Percentiles rank a stretch among this genome's conserved stretches.
Evolutionary conservation across 1,140 invertebrate species (phyloP).

Genomic region (Mactra quadrangularis): DNA sequence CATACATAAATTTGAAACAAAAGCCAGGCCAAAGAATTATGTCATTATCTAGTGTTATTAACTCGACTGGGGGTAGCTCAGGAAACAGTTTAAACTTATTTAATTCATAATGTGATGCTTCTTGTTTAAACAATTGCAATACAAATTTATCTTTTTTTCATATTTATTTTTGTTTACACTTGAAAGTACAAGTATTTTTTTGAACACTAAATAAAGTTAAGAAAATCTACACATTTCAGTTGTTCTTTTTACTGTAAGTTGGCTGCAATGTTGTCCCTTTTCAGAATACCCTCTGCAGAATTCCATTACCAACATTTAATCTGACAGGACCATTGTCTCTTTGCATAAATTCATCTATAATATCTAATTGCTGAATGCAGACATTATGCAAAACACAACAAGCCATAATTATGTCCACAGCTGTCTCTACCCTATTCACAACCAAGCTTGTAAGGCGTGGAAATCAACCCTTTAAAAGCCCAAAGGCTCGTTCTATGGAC

Average conservation of each 20-base stretch:
- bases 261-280: conserved; percentile 35
- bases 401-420: conserved; percentile 60
- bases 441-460: conserved; percentile 73
- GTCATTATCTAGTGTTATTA: conserved; percentile 16
- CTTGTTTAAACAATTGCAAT: conserved; percentile 27
- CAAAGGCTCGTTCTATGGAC: conserved; percentile 75
- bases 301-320: conserved; percentile 49
- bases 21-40: conserved; percentile 23
- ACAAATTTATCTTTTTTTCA: conserved; percentile 23
- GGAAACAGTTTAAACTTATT: conserved; percentile 23
- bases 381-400: conserved; percentile 81
- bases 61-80: conserved; percentile 27
- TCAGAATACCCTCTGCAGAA: conserved; percentile 27
- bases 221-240: conserved; percentile 37
- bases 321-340: conserved; percentile 25
- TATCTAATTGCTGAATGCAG: conserved; percentile 65
- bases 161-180: conserved; percentile 46
- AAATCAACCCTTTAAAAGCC: conserved; percentile 74
- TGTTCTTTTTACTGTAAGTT: conserved; percentile 39
- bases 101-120: conserved; percentile 34
- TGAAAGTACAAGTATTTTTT: conserved; percentile 41
- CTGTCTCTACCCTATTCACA: conserved; percentile 72
- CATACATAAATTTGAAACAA: conserved; percentile 34
- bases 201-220: conserved; percentile 19
- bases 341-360: conserved; percentile 46